These are phyloP conservation scores for Charadrius vociferus DNA, from an alignment of 2,113 vertebrate genomes.

Conservation along the genomic window DNA sequence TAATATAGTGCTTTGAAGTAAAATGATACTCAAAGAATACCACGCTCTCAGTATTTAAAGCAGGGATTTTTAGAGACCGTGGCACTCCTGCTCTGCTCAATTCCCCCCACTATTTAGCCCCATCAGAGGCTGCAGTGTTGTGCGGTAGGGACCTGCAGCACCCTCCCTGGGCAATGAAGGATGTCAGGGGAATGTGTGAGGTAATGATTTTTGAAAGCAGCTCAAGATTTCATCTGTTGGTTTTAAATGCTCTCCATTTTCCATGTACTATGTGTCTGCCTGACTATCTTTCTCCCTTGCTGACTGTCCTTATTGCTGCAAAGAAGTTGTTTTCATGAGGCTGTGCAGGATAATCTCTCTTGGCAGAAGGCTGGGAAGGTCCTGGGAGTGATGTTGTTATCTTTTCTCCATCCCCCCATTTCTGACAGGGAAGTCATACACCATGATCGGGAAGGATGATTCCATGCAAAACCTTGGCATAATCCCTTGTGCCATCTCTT, in stretches of 20 bases:
- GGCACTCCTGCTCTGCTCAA: background rate
- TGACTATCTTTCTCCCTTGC: background rate
- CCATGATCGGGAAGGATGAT: slow-evolving; percentile 96
- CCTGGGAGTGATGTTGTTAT: background rate
- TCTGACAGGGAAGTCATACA: slow-evolving; percentile 92
- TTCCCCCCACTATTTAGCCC: background rate
- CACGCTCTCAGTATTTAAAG: background rate
- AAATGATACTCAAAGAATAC: background rate
- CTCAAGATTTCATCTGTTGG: background rate
- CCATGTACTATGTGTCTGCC: background rate
- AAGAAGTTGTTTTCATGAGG: background rate
- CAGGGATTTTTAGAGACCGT: background rate
- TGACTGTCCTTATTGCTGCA: background rate
- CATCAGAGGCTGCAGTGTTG: background rate
- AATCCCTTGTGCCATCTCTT: slow-evolving; percentile 98
- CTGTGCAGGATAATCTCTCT: background rate
- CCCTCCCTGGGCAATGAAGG: background rate
- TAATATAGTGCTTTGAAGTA: background rate
- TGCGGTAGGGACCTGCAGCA: background rate
- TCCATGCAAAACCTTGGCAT: slow-evolving; percentile 96
- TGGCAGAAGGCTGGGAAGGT: background rate
- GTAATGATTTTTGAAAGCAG: background rate
- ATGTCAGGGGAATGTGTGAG: background rate
- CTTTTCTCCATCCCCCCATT: background rate
- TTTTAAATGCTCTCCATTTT: background rate